Evolutionary conservation across 2,797 vertebrate genomes (phyloP), one percentile per base, ranked within the genome.

Genomic region (Cercopithecus neglectus): DNA sequence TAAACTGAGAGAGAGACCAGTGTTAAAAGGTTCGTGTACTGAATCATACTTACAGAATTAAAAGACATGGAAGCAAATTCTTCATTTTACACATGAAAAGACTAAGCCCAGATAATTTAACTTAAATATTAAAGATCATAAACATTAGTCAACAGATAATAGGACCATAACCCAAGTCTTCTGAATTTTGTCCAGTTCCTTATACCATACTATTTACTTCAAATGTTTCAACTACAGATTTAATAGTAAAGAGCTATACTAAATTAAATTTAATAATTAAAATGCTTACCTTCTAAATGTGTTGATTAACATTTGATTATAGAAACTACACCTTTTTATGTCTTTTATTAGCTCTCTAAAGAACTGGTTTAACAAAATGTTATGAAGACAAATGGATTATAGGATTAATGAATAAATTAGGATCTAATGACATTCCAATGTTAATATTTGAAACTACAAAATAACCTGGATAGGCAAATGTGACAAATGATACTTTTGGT

Each of bases 301-400:
- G 75, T 94, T 92, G 11, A 72, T 92, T 88, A 96, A 72, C 5
- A 21, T 89, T 22, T 93, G n/a, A 88, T 82, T 90, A 64, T 46
- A 82, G 7, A 48, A 91, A 94, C 17, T 57, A 50, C 3, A 46
- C 46, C 64, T 89, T 90, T 94, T 75, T 24, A 85, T 67, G 21
- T 75, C 95, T 98, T 19, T 59, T 55, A 92, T 50, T 44, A 82
- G 33, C 57, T 90, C 44, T 95, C 59, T 96, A 67, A 97, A 91
- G 30, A 93, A 96, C 24, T 84, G 33, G 33, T 28, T 64, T 82
- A 92, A 86, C 24, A 64, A 90, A 44, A 94, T 76, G 41, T 30
- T 83, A 93, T n/a, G 44, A 94, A 95, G 82, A 95, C 33, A 89
- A 97, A 80, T 50, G 48, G 11, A 70, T 36, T 78, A 95, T 0